These are phyloP conservation scores for Calidris pygmaea DNA, from an alignment of 2,113 vertebrate species.

Conservation along the genomic window DNA sequence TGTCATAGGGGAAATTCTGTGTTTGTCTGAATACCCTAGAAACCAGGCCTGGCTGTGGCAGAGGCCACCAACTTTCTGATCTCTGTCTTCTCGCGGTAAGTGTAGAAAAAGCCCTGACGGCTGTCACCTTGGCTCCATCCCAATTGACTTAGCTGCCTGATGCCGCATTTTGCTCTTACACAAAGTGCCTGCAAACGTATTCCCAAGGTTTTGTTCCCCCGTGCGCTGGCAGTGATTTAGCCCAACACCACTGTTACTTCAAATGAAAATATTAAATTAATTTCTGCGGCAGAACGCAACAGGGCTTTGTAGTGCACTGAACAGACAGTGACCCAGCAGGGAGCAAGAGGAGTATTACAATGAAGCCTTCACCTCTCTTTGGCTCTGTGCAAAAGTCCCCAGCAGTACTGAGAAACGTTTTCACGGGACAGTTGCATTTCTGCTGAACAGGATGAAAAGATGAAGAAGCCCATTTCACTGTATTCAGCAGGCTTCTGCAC, in stretches of 20 bases:
- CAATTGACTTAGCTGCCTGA: neutral
- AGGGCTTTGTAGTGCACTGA: neutral
- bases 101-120: neutral
- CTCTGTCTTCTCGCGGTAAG: neutral
- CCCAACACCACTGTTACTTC: neutral
- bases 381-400: neutral
- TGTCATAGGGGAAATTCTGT: neutral
- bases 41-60: neutral
- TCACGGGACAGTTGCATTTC: neutral
- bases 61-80: neutral
- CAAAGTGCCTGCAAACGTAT: neutral
- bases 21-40: neutral
- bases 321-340: neutral
- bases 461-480: conserved; percentile 3
- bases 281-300: neutral
- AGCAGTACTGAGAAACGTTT: neutral
- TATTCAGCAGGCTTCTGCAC: conserved; percentile 37
- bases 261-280: conserved; percentile 1
- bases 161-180: neutral
- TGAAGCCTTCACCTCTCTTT: neutral
- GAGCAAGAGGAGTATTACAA: neutral
- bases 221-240: neutral
- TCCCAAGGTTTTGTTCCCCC: neutral
- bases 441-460: conserved; percentile 34
- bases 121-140: neutral